These are phyloP conservation scores for Aelia acuminata DNA, from an alignment of 2,888 invertebrate species.

Conservation along the genomic window DNA sequence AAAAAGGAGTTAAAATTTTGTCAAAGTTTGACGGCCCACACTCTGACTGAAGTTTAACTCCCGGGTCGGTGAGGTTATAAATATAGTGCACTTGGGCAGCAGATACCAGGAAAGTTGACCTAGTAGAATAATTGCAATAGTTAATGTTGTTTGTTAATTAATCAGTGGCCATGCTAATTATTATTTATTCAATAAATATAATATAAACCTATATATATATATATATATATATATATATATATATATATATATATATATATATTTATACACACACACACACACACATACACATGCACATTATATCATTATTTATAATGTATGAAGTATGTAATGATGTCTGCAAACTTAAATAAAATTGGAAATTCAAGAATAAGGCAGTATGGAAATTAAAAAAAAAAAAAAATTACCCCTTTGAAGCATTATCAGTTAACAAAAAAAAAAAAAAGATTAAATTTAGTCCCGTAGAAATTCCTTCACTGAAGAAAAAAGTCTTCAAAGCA, in stretches of 20 bases:
- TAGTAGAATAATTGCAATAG: neutral
- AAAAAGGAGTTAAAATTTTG: too few species aligned
- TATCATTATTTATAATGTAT: too few species aligned
- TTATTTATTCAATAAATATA: too few species aligned
- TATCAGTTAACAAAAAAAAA: neutral
- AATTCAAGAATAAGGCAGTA: too few species aligned
- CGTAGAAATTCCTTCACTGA: neutral
- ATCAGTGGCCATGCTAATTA: neutral
- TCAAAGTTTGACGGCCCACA: neutral
- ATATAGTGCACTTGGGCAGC: neutral
- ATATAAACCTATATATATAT: too few species aligned
- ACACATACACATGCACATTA: too few species aligned
- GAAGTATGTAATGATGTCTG: too few species aligned
- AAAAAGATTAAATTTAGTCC: neutral
- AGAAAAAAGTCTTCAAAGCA: neutral
- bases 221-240: too few species aligned
- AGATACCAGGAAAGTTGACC: neutral
- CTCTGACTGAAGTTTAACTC: neutral
- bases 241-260: too few species aligned
- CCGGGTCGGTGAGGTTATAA: neutral
- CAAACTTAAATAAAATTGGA: too few species aligned
- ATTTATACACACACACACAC: too few species aligned
- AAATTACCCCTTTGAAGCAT: neutral
- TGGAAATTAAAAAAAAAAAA: too few species aligned
- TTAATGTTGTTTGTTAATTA: neutral